These are phyloP conservation scores for Dryocosmus kuriphilus DNA, from an alignment of 2,888 invertebrate genomes.

Conservation along the genomic window DNA sequence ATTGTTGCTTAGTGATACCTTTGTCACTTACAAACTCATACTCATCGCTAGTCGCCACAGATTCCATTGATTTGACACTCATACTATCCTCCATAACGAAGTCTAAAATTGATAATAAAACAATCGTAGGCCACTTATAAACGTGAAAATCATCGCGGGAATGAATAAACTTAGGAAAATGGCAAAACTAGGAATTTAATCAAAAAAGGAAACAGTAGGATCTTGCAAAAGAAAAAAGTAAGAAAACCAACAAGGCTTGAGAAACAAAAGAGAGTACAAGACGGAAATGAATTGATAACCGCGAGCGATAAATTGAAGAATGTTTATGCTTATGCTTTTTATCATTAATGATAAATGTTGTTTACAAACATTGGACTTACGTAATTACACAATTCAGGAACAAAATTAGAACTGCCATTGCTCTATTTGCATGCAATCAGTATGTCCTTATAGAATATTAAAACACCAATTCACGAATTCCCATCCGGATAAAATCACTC, in stretches of 20 bases:
- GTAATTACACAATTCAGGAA: conserved; percentile 17
- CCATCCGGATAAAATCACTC: neutral
- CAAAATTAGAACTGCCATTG: conserved; percentile 19
- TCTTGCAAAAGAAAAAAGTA: conserved; percentile 34
- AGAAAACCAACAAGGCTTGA: neutral
- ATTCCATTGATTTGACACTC: conserved; percentile 84
- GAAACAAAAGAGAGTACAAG: neutral
- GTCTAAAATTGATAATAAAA: conserved; percentile 58
- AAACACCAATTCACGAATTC: conserved; percentile 1
- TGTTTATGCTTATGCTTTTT: neutral
- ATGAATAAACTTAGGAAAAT: neutral
- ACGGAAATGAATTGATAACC: neutral
- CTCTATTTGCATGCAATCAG: conserved; percentile 28
- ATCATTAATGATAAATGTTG: conserved; percentile 13
- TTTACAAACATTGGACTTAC: conserved; percentile 40
- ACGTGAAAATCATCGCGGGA: neutral
- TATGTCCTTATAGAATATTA: neutral
- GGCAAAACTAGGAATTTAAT: neutral
- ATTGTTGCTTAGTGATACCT: conserved; percentile 71
- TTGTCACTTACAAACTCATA: conserved; percentile 84
- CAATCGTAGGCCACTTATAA: conserved; percentile 27
- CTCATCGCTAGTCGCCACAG: conserved; percentile 84
- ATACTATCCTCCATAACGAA: conserved; percentile 83
- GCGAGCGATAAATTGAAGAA: neutral
- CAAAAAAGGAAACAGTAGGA: conserved; percentile 28